Evolutionary conservation across 2,113 vertebrate genomes (phyloP).

Genomic region (Psittacula cyanocephala): DNA sequence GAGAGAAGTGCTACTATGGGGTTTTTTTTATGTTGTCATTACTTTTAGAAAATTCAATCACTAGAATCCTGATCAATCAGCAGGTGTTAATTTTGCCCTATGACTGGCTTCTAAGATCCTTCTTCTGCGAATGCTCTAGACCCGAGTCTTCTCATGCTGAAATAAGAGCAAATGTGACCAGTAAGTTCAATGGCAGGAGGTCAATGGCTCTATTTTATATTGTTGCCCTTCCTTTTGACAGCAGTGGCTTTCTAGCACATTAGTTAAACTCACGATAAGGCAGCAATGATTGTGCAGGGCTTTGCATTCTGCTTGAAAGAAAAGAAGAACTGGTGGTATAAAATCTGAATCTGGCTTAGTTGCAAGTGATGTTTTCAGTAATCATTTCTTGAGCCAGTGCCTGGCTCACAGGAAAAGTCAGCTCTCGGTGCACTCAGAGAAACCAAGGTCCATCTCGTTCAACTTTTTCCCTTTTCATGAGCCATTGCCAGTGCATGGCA

Average conservation of each 20-base stretch:
- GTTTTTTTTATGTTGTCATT: neutral
- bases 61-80: neutral
- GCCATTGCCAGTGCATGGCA: accelerated
- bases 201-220: neutral
- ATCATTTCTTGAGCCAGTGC: neutral
- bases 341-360: neutral
- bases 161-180: neutral
- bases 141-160: neutral
- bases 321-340: neutral
- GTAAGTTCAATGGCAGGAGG: neutral
- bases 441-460: neutral
- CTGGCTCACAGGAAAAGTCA: neutral
- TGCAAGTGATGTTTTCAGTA: neutral
- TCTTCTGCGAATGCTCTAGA: neutral
- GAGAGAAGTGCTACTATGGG: neutral
- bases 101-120: neutral
- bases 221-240: neutral
- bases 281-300: neutral
- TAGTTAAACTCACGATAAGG: neutral
- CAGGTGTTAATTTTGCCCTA: neutral
- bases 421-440: neutral
- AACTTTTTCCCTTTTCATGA: neutral
- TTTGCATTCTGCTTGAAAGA: neutral
- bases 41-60: neutral
- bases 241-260: neutral